Conservation (phyloP, 2,113 vertebrate species). For the Brevimyrus niger region DNA sequence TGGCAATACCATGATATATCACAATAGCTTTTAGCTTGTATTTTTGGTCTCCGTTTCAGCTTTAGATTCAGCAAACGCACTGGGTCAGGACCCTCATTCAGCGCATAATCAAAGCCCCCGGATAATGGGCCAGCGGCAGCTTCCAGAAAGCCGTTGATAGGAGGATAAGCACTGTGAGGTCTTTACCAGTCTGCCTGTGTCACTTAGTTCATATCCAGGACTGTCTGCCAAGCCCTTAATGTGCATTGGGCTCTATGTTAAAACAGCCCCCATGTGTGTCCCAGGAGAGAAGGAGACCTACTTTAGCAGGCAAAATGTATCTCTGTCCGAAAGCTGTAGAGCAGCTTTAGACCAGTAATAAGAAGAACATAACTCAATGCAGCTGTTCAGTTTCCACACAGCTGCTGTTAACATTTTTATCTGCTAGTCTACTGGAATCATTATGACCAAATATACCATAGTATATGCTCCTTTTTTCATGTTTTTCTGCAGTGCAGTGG, state of each 20-base stretch:
- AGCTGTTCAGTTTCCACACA: slow-evolving; percentile 4
- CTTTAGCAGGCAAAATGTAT: slow-evolving; percentile 28
- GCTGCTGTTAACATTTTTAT: background rate
- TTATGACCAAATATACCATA: background rate
- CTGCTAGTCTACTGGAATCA: background rate
- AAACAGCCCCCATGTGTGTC: slow-evolving; percentile 31
- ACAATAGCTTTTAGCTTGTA: background rate
- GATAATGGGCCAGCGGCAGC: slow-evolving; percentile 37
- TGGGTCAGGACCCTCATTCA: background rate
- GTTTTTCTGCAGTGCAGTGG: background rate
- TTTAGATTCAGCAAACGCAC: background rate
- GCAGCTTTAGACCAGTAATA: slow-evolving; percentile 9
- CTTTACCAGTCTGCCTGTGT: slow-evolving; percentile 23
- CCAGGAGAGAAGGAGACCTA: slow-evolving; percentile 33
- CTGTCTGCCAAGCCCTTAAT: slow-evolving; percentile 35
- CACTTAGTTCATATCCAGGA: slow-evolving; percentile 38
- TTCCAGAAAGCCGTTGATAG: slow-evolving; percentile 27
- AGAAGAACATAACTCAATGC: slow-evolving; percentile 6
- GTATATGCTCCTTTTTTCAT: background rate
- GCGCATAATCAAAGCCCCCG: background rate
- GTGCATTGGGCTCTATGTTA: slow-evolving; percentile 40
- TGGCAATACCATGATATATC: background rate
- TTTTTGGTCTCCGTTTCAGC: background rate
- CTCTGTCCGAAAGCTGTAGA: slow-evolving; percentile 22
- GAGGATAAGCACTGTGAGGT: slow-evolving; percentile 41